Evolutionary conservation across 1,140 invertebrate species (phyloP).

Genomic region (Plectrocnemia conspersa): DNA sequence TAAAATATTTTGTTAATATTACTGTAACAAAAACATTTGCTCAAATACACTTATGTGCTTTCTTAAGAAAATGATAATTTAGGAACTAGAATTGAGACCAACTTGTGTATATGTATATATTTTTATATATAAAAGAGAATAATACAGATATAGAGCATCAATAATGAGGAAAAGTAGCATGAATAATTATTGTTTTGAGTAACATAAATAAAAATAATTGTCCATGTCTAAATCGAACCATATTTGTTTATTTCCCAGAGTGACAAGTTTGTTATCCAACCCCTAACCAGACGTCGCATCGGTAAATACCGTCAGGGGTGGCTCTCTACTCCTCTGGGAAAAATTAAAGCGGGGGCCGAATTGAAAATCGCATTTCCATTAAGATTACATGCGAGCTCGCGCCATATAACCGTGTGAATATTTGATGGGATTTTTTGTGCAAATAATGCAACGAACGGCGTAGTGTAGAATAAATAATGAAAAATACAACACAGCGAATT

Average conservation of each 20-base stretch:
- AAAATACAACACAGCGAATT: too few relatives aligned
- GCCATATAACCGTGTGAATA: constrained; percentile 22
- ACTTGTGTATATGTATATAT: too few relatives aligned
- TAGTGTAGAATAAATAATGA: too few relatives aligned
- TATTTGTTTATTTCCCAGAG: too few relatives aligned
- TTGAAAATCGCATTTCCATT: constrained; percentile 26
- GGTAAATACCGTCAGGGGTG: constrained; percentile 5
- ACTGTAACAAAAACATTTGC: too few relatives aligned
- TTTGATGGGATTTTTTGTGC: constrained; percentile 23
- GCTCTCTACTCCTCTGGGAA: constrained; percentile 12
- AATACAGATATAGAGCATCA: too few relatives aligned
- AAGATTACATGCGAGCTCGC: constrained; percentile 20
- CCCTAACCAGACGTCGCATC: constrained; percentile 7
- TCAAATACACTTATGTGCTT: too few relatives aligned
- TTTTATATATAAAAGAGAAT: too few relatives aligned
- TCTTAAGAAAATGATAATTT: too few relatives aligned
- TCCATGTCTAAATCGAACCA: too few relatives aligned
- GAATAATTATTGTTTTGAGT: background rate
- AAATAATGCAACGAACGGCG: background rate
- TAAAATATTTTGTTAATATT: too few relatives aligned
- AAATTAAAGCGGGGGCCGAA: constrained; percentile 23
- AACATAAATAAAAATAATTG: background rate
- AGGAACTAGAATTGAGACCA: too few relatives aligned
- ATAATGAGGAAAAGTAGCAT: background rate
- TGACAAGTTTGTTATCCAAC: constrained; percentile 7